Percentiles rank a stretch among this genome's conserved stretches.
These are phyloP conservation scores for Discoglossus pictus DNA, from an alignment of 2,797 vertebrate genomes.

Conservation along the genomic window DNA sequence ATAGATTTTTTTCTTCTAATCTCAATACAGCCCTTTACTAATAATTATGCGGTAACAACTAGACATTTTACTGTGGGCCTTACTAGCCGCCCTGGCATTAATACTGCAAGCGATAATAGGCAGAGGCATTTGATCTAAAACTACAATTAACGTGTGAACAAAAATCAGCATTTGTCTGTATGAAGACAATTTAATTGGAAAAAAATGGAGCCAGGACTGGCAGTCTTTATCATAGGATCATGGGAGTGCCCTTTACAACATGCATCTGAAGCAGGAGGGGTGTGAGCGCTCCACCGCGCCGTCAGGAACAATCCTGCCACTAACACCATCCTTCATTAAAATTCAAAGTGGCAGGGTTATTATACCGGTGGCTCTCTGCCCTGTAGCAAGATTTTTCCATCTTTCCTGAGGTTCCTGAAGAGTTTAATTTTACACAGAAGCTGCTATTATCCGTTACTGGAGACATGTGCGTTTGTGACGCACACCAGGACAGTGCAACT, in stretches of 20 bases:
- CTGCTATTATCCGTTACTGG: not conserved
- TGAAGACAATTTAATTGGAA: conserved; percentile 50
- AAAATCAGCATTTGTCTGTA: conserved; percentile 39
- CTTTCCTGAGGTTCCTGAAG: conserved; percentile 24
- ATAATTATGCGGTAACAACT: no score
- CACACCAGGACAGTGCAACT: no score
- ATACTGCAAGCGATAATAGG: conserved; percentile 32
- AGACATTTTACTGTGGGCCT: no score
- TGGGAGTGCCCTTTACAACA: conserved; percentile 44
- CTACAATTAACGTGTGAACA: conserved; percentile 40
- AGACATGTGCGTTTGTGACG: not conserved
- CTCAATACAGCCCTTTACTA: no score
- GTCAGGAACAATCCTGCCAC: conserved; percentile 26
- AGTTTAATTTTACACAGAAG: conserved; percentile 24
- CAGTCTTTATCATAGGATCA: conserved; percentile 48
- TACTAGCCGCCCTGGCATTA: conserved; percentile 14
- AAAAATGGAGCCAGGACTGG: conserved; percentile 41
- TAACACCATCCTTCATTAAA: conserved; percentile 46
- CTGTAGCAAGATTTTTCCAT: conserved; percentile 34
- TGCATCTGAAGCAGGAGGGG: conserved; percentile 42
- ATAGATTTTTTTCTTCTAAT: no score
- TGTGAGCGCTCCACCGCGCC: conserved; percentile 17
- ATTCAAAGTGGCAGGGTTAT: conserved; percentile 44
- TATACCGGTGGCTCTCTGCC: conserved; percentile 41
- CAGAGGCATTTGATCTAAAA: conserved; percentile 33